phyloP scores from a whole-genome alignment of 2,797 vertebrate species.

The Nasua narica region DNA sequence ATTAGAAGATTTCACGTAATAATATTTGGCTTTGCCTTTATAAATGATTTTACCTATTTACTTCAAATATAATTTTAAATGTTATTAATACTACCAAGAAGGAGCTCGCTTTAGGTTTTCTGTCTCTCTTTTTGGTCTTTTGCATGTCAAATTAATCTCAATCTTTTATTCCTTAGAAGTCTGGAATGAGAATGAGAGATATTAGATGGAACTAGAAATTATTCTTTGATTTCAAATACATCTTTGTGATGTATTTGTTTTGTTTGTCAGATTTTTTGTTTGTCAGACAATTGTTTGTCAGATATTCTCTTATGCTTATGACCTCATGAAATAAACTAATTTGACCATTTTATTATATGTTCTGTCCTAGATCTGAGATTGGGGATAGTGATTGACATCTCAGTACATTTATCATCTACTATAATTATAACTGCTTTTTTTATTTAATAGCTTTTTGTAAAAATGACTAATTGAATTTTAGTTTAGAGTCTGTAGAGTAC shows the following conservation, averaged over 20 bases:
- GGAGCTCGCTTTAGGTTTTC: background rate
- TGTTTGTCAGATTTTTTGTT: too few species aligned
- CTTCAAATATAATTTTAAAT: slow-evolving; percentile 10
- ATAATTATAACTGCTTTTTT: slow-evolving; percentile 48
- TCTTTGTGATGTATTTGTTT: background rate
- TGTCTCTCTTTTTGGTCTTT: background rate
- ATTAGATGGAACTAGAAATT: background rate
- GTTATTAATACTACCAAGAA: background rate
- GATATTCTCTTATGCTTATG: background rate
- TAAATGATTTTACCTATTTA: background rate
- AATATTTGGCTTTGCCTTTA: background rate
- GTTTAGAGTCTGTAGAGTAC: background rate
- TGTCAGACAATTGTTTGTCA: background rate
- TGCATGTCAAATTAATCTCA: background rate
- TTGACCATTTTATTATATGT: background rate
- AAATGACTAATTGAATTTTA: slow-evolving; percentile 62
- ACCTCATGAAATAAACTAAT: background rate
- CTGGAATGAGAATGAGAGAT: background rate
- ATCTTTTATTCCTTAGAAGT: background rate
- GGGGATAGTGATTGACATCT: background rate
- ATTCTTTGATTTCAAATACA: background rate
- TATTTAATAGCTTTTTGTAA: slow-evolving; percentile 46
- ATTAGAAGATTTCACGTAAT: background rate
- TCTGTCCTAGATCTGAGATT: background rate
- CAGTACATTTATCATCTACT: background rate